Evolutionary conservation across 1,140 invertebrate genomes (phyloP), one percentile per base, ranked within the genome.

Genomic region (Dendrolimus kikuchii): DNA sequence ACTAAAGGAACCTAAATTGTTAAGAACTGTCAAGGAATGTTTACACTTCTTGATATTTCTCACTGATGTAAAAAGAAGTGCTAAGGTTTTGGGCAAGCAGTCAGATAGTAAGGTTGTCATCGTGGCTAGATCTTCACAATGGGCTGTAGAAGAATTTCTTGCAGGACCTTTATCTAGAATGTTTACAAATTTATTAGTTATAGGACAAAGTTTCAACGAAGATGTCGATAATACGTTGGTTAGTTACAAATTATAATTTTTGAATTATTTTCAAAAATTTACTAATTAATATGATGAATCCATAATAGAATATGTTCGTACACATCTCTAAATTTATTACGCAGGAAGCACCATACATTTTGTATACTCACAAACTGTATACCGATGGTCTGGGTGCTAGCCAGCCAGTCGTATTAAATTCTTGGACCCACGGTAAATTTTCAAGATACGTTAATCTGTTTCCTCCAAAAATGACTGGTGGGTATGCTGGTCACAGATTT

Each of bases 401-500:
- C 64, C 72, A 74, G 41, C 89, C 91, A 2, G 57, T 89, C 38
- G 89, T 93, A 5, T 60, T 94, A 10, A 91, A 89, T 39, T 92
- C 92, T 36, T 94, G 92, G 92, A 83, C 86, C 9, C 88, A 88
- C 40, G 89, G 90, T 42, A 88, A 82, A 36, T 88, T 91, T 52
- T 91, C 92, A 2, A 89, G 90, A 50, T 68, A 89, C 37, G 85
- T 92, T 0, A 81, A 91, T 74, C 76, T 94, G 38, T 94, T 93
- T 79, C 92, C 92, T 6, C 60, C 69, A 4, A 94, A 94, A 81
- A 89, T 93, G 65, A 72, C 65, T 0, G 47, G 86, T 23, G 92
- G 93, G 7, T 93, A 93, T 65, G 89, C 91, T 38, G 92, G 92
- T n/a, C 92, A 93, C 68, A 88, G 91, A 46, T 92, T 94, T 67